Conservation (phyloP, 2,888 invertebrate genomes). For the Eupithecia subfuscata region DNA sequence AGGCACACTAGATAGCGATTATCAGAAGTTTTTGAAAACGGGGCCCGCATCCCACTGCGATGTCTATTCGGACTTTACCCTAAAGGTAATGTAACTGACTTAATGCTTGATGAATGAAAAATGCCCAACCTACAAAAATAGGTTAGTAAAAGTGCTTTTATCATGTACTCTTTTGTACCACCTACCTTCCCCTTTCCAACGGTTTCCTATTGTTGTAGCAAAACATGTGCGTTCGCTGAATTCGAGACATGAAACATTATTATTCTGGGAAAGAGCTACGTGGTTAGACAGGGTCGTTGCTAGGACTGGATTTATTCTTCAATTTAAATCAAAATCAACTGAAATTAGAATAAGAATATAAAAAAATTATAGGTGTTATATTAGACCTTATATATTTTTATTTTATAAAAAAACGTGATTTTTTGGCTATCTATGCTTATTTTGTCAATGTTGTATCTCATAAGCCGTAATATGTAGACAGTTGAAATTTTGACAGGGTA, state of each 20-base stretch:
- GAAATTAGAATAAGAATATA: background rate
- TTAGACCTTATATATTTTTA: too few relatives aligned
- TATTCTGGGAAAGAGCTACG: background rate
- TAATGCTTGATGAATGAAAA: background rate
- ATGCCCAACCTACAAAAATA: background rate
- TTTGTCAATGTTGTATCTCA: too few relatives aligned
- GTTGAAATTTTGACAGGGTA: too few relatives aligned
- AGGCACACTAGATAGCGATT: too few relatives aligned
- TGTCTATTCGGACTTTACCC: too few relatives aligned
- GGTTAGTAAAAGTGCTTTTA: background rate
- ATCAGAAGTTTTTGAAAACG: too few relatives aligned
- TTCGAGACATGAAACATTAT: constrained; percentile 21
- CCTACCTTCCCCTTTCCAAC: constrained; percentile 9
- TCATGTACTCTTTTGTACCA: background rate
- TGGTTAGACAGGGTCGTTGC: background rate
- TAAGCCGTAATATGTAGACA: too few relatives aligned
- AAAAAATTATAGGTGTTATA: too few relatives aligned
- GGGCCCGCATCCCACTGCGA: too few relatives aligned
- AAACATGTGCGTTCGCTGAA: constrained; percentile 18
- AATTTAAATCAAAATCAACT: background rate
- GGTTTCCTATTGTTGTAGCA: constrained; percentile 21
- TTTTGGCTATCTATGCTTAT: too few relatives aligned
- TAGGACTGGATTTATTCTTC: background rate
- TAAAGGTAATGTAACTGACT: too few relatives aligned
- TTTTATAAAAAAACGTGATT: too few relatives aligned